Evolutionary conservation across 1,140 invertebrate genomes (phyloP).

Genomic region (Popillia japonica): DNA sequence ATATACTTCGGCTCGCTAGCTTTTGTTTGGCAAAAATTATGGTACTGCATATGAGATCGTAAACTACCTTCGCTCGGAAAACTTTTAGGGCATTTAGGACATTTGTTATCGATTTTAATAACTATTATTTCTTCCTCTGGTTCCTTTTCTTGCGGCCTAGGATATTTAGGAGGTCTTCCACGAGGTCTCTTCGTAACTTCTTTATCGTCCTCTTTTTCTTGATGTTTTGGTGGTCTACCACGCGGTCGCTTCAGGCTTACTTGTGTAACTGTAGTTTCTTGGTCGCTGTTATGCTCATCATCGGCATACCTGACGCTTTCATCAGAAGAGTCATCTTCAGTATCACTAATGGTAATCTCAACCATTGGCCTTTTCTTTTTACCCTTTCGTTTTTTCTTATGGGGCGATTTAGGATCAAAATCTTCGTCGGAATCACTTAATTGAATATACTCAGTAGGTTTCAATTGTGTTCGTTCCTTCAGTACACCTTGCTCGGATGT

Average conservation of each 20-base stretch:
- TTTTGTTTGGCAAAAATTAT: conserved; percentile 50
- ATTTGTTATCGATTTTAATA: conserved; percentile 56
- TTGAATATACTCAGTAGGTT: conserved; percentile 51
- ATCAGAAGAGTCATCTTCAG: conserved; percentile 44
- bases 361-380: conserved; percentile 46
- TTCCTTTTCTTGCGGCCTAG: conserved; percentile 24
- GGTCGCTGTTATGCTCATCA: conserved; percentile 45
- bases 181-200: conserved; percentile 41
- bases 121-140: conserved; percentile 37
- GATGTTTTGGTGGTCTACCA: conserved; percentile 47
- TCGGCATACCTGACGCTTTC: conserved; percentile 47
- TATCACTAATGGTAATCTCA: conserved; percentile 43
- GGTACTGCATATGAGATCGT: conserved; percentile 63
- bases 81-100: conserved; percentile 64
- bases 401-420: conserved; percentile 41
- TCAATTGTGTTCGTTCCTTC: conserved; percentile 30
- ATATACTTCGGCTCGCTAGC: conserved; percentile 49
- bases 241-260: conserved; percentile 39
- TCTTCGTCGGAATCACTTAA: conserved; percentile 56
- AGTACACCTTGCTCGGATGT: conserved; percentile 41
- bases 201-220: conserved; percentile 15
- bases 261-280: conserved; percentile 33
- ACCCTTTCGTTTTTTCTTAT: conserved; percentile 36
- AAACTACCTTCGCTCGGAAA: conserved; percentile 68
- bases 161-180: conserved; percentile 41